A percentile compares a stretch with the other conserved stretches of the same genome.
These are phyloP conservation scores for Hipparchia semele DNA, from an alignment of 2,888 invertebrate genomes.

Conservation along the genomic window DNA sequence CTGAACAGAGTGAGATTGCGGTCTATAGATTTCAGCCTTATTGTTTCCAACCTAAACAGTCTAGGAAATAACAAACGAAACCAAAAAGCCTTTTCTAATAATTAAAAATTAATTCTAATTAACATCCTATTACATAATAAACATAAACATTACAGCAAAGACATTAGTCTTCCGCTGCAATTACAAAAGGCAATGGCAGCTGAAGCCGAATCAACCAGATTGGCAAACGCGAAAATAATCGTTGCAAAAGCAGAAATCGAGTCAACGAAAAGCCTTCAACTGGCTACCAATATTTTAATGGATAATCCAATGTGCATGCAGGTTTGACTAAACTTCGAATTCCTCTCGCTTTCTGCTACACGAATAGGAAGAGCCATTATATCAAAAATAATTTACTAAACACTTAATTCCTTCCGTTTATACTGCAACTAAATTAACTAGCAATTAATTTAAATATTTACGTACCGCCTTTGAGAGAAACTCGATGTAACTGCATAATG, in stretches of 20 bases:
- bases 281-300: conserved; percentile 84
- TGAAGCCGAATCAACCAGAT: conserved; percentile 84
- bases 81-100: too few species aligned
- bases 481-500: neutral
- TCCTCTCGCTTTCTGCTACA: neutral
- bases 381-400: neutral
- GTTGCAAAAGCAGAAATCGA: conserved; percentile 86
- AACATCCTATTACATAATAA: neutral
- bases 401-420: conserved; percentile 1
- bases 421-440: conserved; percentile 1
- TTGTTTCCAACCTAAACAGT: too few species aligned
- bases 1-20: too few species aligned
- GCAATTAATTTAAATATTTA: conserved; percentile 4
- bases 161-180: conserved; percentile 64
- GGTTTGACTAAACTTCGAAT: conserved; percentile 43
- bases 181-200: conserved; percentile 85
- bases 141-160: conserved; percentile 51
- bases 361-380: neutral
- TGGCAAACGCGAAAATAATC: conserved; percentile 85
- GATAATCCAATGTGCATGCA: conserved; percentile 79
- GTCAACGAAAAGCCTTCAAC: conserved; percentile 83
- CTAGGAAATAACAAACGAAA: too few species aligned
- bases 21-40: too few species aligned
- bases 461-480: neutral
- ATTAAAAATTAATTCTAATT: too few species aligned